Conservation (phyloP, 2,113 vertebrate species). For the Mustelus asterias region DNA sequence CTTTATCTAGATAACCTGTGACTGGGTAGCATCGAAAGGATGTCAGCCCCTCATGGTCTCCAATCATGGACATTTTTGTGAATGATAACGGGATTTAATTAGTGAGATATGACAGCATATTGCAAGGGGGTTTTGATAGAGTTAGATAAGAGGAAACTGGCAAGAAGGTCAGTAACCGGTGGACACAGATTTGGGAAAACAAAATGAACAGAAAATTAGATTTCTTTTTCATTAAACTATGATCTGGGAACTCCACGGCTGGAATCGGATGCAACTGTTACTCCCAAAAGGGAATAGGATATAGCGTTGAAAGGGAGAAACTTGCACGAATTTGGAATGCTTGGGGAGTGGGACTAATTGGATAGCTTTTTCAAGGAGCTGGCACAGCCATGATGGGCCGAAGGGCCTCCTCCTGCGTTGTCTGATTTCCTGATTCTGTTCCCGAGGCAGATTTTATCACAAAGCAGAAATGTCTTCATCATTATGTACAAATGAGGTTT, state of each 20-base stretch:
- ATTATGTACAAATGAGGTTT: neutral
- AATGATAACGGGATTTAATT: neutral
- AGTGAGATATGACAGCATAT: neutral
- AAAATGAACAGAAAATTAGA: neutral
- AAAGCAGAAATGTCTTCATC: neutral
- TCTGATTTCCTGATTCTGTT: neutral
- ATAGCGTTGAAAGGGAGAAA: neutral
- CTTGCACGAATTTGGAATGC: neutral
- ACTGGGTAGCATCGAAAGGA: no score
- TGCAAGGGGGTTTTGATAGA: neutral
- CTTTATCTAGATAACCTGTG: no score
- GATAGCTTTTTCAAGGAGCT: neutral
- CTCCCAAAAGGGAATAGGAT: neutral
- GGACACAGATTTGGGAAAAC: neutral
- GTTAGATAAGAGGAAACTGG: neutral
- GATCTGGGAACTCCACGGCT: neutral
- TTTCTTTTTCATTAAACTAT: neutral
- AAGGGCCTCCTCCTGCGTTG: neutral
- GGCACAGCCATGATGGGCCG: neutral
- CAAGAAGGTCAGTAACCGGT: neutral
- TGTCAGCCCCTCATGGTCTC: neutral
- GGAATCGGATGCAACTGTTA: neutral
- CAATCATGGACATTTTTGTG: neutral
- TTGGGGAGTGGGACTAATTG: neutral
- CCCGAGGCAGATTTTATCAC: neutral